Evolutionary conservation across 2,797 vertebrate genomes (phyloP), one percentile per base, ranked within the genome.

Genomic region (Molossus alvarezi): DNA sequence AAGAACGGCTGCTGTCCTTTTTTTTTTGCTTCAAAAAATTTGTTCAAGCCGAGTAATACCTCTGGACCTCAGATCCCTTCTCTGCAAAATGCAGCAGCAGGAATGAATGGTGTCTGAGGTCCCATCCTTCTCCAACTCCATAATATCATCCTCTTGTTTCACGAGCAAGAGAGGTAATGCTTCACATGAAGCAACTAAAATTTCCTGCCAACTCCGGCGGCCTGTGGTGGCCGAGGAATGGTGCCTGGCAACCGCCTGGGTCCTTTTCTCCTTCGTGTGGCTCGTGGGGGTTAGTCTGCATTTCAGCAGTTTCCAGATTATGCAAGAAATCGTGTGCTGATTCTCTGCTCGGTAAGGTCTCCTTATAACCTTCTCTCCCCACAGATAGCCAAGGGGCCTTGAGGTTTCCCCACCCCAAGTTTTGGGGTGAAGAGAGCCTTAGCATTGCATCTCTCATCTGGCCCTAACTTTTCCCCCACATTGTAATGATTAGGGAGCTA

Each of bases 371-470:
- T 58, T 11, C 18, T 71, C 13, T 72, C 33, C 20, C 15, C 9
- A 29, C 6, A 45, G 7, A 20, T 58, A 60, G 64, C 3, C 45
- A 41, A 45, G 12, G 6, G 8, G 1, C 9, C 0, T 29, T 17
- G 0, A 1, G 27, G n/a, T 9, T 20, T 27, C 33, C 27, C 14
- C 20, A 17, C 0, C 0, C 9, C 7, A 37, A 41, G 7, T 12
- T 73, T 12, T 2, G 11, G 10, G 8, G 14, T 18, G 14, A 51
- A 67, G 25, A 9, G 10, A 7, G 29, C 33, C 5, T 27, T 27
- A 37, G 15, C 64, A 17, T 11, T 23, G 29, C 51, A 11, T 93
- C 57, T 76, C 12, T 69, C 27, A 55, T 51, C 65, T 67, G 62
- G 7, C 29, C 53, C 20, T 80, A 15, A 83, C 0, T 9, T 79